These are phyloP conservation scores for Blennius ocellaris DNA, from an alignment of 2,113 vertebrate genomes.

Conservation along the genomic window DNA sequence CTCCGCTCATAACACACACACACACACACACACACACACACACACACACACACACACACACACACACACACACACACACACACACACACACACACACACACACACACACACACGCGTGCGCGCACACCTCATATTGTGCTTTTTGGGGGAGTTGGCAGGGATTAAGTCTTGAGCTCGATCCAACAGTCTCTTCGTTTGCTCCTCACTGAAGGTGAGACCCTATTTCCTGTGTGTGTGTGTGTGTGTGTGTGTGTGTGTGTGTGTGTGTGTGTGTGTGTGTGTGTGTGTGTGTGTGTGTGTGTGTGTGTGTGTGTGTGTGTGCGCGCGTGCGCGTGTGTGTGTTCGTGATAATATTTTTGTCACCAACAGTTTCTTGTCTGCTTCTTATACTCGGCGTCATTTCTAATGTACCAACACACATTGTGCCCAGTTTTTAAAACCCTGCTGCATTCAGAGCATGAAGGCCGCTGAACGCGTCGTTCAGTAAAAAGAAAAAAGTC, in stretches of 20 bases:
- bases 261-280: no score
- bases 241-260: no score
- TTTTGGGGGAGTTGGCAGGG: slow-evolving; percentile 35
- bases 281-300: no score
- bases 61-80: slow-evolving; percentile 21
- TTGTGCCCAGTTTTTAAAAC: slow-evolving; percentile 26
- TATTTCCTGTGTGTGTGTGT: slow-evolving; percentile 25
- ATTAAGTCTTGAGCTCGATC: slow-evolving; percentile 46
- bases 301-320: no score
- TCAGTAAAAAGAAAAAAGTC: slow-evolving; percentile 23
- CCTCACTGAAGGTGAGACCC: slow-evolving; percentile 20
- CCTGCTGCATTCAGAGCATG: slow-evolving; percentile 21
- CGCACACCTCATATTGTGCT: slow-evolving; percentile 48
- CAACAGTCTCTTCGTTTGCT: slow-evolving; percentile 39
- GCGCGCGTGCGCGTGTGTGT: no score
- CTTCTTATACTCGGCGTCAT: background rate
- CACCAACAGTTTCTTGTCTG: slow-evolving; percentile 20
- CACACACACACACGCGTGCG: slow-evolving; percentile 8
- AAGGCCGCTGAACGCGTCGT: slow-evolving; percentile 26
- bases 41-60: slow-evolving; percentile 4
- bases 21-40: background rate
- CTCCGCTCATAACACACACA: slow-evolving; percentile 17
- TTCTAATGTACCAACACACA: slow-evolving; percentile 3
- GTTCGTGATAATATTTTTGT: slow-evolving; percentile 22
- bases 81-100: slow-evolving; percentile 1